Evolutionary conservation across 2,797 vertebrate genomes (phyloP).

Genomic region (Gephyroberyx darwinii): DNA sequence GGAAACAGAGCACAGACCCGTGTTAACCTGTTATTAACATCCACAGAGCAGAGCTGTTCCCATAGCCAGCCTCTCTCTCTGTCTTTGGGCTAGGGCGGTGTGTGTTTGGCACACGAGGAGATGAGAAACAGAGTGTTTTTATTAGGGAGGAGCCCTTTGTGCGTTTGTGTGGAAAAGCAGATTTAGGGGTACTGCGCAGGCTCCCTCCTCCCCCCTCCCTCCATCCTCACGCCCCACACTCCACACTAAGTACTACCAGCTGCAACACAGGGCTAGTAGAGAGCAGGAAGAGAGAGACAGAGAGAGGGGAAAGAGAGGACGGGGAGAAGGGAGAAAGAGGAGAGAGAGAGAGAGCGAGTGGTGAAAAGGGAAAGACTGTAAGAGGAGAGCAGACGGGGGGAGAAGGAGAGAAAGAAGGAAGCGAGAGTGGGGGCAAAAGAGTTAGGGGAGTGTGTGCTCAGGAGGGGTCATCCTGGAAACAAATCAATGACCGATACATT

Average conservation of each 20-base stretch:
- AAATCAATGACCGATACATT: slow-evolving; percentile 85
- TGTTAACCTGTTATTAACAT: slow-evolving; percentile 69
- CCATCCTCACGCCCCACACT: slow-evolving; percentile 67
- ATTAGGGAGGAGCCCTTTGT: slow-evolving; percentile 78
- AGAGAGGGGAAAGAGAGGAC: slow-evolving; percentile 39
- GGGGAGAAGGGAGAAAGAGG: slow-evolving; percentile 13
- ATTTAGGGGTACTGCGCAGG: slow-evolving; percentile 74
- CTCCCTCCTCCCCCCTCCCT: slow-evolving; percentile 43
- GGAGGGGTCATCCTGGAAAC: slow-evolving; percentile 83
- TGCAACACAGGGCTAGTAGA: slow-evolving; percentile 65
- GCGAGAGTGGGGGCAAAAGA: slow-evolving; percentile 27
- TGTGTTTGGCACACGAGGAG: slow-evolving; percentile 73
- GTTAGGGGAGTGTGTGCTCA: slow-evolving; percentile 66
- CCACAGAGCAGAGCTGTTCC: slow-evolving; percentile 60
- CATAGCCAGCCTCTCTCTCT: slow-evolving; percentile 46
- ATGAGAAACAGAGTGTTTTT: slow-evolving; percentile 80
- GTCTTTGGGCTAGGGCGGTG: slow-evolving; percentile 67
- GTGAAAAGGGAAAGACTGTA: slow-evolving; percentile 44
- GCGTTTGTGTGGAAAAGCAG: slow-evolving; percentile 69
- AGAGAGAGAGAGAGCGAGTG: background rate
- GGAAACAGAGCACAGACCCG: slow-evolving; percentile 52
- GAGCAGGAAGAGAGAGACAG: slow-evolving; percentile 48
- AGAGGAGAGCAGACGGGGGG: slow-evolving; percentile 10
- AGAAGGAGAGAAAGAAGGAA: slow-evolving; percentile 27
- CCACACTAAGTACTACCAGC: slow-evolving; percentile 84